Base-by-base conservation (phyloP, 2,797 vertebrate genomes). In the Australoheros facetus region DNA sequence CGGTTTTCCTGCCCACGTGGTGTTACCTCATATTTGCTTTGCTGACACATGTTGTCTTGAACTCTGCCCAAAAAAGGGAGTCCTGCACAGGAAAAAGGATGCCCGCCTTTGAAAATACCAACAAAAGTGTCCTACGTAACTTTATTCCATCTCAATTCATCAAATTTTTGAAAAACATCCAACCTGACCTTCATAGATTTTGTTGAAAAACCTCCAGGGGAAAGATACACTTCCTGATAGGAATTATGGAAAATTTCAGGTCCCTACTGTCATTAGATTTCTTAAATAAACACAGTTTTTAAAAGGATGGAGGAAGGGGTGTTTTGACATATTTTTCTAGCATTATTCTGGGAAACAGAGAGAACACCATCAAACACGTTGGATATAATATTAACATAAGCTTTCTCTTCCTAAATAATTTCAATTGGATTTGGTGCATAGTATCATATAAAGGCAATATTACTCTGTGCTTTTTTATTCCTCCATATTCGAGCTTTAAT, bases 351-450 rank as follows among this genome's bases (percentile, higher is more conserved):
- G 13, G 42, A 45, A 45, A 45, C 42, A 45, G 13, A 45, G 14
- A 45, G 42, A 4, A 66, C 23, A 28, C 14, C 4, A 6, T 3
- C 45, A 48, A 17, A 48, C 19, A 0, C 0, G 19, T 48, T 66
- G 45, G 3, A 7, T 66, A 66, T 66, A 48, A 48, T 48, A 19
- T 48, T 66, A 23, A 66, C 16, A 28, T 45, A 45, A 51, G 19
- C 7, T 51, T 48, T 28, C 14, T 45, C 42, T 45, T 45, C 4
- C 14, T 16, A 16, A 45, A 16, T 16, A 16, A 45, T 14, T 45
- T 45, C 42, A 45, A 16, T 45, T 45, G 14, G 42, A 45, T 45
- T 45, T 45, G 13, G 42, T 16, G 5, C 2, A 16, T 16, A 5
- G 14, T 16, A 45, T 37, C 14, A 5, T 45, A 12, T 37, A 11